Evolutionary conservation across 2,888 invertebrate genomes (phyloP), one percentile per base, ranked within the genome.

Genomic region (Stictocephala bisonia): DNA sequence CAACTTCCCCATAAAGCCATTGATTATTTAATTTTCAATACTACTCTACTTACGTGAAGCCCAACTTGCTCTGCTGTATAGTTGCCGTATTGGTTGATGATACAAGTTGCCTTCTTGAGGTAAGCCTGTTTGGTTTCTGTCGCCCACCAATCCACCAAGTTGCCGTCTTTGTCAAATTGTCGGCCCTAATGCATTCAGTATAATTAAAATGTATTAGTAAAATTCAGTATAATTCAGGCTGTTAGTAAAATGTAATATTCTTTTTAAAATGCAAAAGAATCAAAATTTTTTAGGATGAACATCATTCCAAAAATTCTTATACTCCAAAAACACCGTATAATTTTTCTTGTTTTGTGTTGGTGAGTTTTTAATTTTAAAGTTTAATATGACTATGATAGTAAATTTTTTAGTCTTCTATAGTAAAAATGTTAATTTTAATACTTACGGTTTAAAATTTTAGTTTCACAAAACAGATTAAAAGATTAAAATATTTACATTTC

Each of bases 131-230:
- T 93, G 0, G 97, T 97, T 76, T 88, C 86, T 64, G 91, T 87
- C 77, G 92, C 91, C 96, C 97, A 97, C 97, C 97, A 97, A 81
- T 96, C 94, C 0, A 93, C 90, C 76, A 97, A 85, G 84, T 97
- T 96, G 13, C 97, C 97, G 76, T 94, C 89, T 77, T 93, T 91
- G 84, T 97, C 96, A 82, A 95, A 97, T 85, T 96, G 95, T 60
- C 96, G 90, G 67, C 97, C 96, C 87, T 89, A 53, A 70, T 48
- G 60, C 40, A 71, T 69, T 40, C 31, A 58, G 13, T 29, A 2
- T 11, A 53, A 4, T 9, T n/a, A 4, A n/a, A 74, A n/a, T 24
- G 22, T 15, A 7, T 60, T 48, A 26, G 7, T 15, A 50, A 35
- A 11, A 58, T 24, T 53, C 7, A 35, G 35, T 35, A 9, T 9